Evolutionary conservation across 2,113 vertebrate genomes (phyloP).

Genomic region (Bagarius yarrelli): DNA sequence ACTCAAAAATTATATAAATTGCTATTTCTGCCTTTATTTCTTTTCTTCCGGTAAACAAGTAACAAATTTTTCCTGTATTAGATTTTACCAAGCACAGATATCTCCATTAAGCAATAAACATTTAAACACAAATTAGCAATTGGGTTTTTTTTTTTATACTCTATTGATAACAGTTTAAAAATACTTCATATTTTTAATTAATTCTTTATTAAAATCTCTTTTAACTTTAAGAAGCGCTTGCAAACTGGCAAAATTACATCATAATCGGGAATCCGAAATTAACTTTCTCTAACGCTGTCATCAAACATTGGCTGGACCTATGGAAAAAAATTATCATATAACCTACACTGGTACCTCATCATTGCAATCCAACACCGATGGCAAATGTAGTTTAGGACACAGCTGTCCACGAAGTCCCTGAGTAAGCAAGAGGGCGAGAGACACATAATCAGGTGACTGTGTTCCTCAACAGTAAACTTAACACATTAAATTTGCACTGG

Average conservation of each 20-base stretch:
- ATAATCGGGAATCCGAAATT: neutral
- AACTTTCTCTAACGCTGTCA: neutral
- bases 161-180: neutral
- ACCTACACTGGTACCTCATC: neutral
- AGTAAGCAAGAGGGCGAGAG: conserved; percentile 7
- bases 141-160: neutral
- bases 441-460: conserved; percentile 22
- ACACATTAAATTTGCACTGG: neutral
- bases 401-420: conserved; percentile 31
- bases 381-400: conserved; percentile 44
- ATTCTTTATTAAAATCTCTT: neutral
- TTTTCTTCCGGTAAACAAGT: no score
- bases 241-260: neutral
- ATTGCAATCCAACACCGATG: conserved; percentile 28
- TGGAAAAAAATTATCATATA: neutral
- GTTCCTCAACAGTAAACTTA: conserved; percentile 3
- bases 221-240: neutral
- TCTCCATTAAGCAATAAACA: no score
- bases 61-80: no score
- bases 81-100: no score
- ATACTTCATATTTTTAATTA: neutral
- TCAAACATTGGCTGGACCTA: neutral
- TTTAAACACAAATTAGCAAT: neutral
- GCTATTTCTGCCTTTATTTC: no score
- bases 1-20: no score